A percentile compares a stretch with the other conserved stretches of the same genome.
Conservation (phyloP, 2,113 vertebrate species). For the Protomyctophum bolini region DNA sequence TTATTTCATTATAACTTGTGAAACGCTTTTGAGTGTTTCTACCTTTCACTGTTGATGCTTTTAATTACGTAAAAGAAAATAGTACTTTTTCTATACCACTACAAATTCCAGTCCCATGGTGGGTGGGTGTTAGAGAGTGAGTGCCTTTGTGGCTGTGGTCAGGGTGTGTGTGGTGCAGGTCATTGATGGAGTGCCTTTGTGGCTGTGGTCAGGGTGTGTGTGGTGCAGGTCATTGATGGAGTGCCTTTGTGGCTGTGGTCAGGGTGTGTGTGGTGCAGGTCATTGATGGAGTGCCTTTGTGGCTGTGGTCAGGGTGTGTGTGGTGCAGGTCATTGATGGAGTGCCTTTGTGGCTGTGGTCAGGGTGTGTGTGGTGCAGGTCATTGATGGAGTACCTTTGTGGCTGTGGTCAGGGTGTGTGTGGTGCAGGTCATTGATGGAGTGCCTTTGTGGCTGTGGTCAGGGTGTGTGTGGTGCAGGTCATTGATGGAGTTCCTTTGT, state of each 20-base stretch:
- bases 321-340: conserved; percentile 93
- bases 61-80: too few species aligned
- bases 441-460: not conserved
- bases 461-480: not conserved
- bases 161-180: not conserved
- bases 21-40: too few species aligned
- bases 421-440: not conserved
- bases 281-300: conserved; percentile 66
- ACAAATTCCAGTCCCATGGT: too few species aligned
- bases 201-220: conserved; percentile 72
- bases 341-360: conserved; percentile 36
- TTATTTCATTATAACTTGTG: too few species aligned
- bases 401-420: not conserved
- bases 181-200: conserved; percentile 67
- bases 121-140: too few species aligned
- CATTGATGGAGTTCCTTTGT: not conserved
- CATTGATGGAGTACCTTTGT: not conserved
- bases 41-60: too few species aligned
- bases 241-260: conserved; percentile 35
- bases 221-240: conserved; percentile 93
- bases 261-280: not conserved
- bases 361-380: too few species aligned
- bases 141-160: not conserved
- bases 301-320: conserved; percentile 72
- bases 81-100: too few species aligned